A percentile compares a stretch with the other conserved stretches of the same genome.
Conservation (phyloP, 2,888 invertebrate species). For the Ormia ochracea region DNA sequence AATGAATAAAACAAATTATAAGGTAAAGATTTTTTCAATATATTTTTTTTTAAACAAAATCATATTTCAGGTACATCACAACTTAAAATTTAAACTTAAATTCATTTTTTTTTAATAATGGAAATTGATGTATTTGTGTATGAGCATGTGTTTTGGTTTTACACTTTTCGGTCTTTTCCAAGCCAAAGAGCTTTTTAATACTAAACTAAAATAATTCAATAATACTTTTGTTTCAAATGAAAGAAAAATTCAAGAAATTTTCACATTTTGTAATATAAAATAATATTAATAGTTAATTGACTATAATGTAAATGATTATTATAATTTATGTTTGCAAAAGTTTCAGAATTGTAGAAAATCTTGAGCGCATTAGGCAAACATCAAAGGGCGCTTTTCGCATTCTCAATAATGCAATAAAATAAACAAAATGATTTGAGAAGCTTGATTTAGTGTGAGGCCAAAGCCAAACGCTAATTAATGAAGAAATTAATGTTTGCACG, state of each 20-base stretch:
- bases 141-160: not conserved
- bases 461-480: no score
- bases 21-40: constrained; percentile 25
- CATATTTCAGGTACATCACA: constrained; percentile 77
- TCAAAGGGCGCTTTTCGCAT: no score
- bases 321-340: no score
- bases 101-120: constrained; percentile 46
- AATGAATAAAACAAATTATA: constrained; percentile 8
- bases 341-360: no score
- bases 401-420: no score
- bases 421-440: no score
- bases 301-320: no score
- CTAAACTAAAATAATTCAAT: not conserved
- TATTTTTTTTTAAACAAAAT: constrained; percentile 70
- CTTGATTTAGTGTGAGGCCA: no score
- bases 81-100: constrained; percentile 75
- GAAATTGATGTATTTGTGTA: constrained; percentile 37
- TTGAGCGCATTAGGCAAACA: no score
- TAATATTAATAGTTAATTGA: constrained; percentile 28
- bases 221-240: not conserved
- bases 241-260: constrained; percentile 27
- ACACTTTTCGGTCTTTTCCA: not conserved
- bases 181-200: constrained; percentile 6
- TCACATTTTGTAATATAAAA: not conserved
- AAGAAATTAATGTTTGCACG: no score